Evolutionary conservation across 2,888 invertebrate species (phyloP).

Genomic region (Drosophila ezoana): DNA sequence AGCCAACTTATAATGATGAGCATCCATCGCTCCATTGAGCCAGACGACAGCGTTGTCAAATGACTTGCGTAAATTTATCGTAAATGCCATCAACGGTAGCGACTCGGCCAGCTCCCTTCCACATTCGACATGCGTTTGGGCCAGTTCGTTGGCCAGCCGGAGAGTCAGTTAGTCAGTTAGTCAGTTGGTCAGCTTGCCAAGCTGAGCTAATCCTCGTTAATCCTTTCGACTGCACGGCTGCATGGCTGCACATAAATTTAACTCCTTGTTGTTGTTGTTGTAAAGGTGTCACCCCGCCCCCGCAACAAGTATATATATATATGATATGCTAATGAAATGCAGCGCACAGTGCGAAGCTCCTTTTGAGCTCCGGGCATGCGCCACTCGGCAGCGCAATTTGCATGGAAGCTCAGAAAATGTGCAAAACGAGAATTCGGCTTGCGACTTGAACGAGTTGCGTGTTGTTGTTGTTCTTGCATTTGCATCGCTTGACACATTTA

Average conservation of each 20-base stretch:
- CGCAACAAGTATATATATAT: conserved; percentile 19
- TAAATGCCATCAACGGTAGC: conserved; percentile 80
- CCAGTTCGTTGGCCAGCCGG: conserved; percentile 21
- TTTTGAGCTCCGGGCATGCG: conserved; percentile 50
- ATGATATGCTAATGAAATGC: conserved; percentile 75
- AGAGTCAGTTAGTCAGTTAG: conserved; percentile 22
- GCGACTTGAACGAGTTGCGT: conserved; percentile 29
- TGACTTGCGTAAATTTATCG: conserved; percentile 84
- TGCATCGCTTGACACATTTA: conserved; percentile 61
- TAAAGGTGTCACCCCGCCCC: conserved; percentile 38
- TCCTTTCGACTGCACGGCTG: conserved; percentile 55
- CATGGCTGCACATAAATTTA: conserved; percentile 63
- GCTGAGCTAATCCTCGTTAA: conserved; percentile 74
- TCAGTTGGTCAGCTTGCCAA: conserved; percentile 35
- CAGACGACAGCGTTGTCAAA: conserved; percentile 72
- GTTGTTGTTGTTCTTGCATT: conserved; percentile 18
- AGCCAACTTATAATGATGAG: conserved; percentile 70
- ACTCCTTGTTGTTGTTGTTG: conserved; percentile 23
- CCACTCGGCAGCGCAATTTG: conserved; percentile 55
- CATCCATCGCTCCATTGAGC: conserved; percentile 33
- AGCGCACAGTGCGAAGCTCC: conserved; percentile 34
- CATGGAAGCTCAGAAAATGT: conserved; percentile 25
- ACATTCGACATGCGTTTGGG: conserved; percentile 57
- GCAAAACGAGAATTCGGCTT: conserved; percentile 16
- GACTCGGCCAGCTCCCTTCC: conserved; percentile 27